Conservation (phyloP, 2,113 vertebrate genomes). For the Etia nguti region DNA sequence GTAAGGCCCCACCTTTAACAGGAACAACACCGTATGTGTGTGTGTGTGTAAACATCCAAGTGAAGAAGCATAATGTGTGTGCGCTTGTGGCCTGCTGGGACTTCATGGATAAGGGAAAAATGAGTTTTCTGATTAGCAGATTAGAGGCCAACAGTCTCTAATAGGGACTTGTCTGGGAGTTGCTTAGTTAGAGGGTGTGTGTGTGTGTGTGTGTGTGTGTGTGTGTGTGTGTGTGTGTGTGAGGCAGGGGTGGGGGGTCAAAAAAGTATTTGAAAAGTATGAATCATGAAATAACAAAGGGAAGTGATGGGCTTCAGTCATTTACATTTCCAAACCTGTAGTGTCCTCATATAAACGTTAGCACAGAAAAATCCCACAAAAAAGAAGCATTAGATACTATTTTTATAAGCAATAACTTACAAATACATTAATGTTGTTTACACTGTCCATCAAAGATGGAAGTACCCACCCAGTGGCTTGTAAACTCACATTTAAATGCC, state of each 20-base stretch:
- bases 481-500: not conserved
- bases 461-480: not conserved
- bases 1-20: conserved; percentile 83
- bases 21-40: conserved; percentile 52
- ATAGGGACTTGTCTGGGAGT: conserved; percentile 45
- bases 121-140: conserved; percentile 64
- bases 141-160: conserved; percentile 51
- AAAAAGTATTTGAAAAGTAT: not conserved
- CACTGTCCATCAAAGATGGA: not conserved
- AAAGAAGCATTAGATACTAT: not conserved
- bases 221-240: not conserved
- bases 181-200: conserved; percentile 22
- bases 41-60: conserved; percentile 13
- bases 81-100: conserved; percentile 9
- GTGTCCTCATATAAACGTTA: not conserved
- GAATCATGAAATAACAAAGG: not conserved
- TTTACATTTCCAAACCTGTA: not conserved
- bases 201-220: not conserved
- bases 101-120: conserved; percentile 20
- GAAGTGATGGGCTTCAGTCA: not conserved
- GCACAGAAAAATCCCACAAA: not conserved
- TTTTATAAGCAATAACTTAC: not conserved
- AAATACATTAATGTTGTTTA: not conserved
- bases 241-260: not conserved
- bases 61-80: not conserved